Evolutionary conservation across 1,140 invertebrate genomes (phyloP).

Genomic region (Leptinotarsa undecemlineata): DNA sequence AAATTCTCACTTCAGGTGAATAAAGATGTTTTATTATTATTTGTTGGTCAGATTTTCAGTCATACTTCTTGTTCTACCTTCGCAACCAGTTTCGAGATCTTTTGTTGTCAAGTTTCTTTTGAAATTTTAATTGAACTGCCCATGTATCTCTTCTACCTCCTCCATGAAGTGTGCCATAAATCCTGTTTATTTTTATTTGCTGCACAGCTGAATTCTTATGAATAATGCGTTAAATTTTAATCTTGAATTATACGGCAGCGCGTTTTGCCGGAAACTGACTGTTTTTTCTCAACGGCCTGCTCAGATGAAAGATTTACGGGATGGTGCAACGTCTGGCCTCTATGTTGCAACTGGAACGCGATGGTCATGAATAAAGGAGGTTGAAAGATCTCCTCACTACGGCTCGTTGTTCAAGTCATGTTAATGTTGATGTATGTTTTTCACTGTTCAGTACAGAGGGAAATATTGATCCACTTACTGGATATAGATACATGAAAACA

Average conservation of each 20-base stretch:
- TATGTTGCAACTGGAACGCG: not conserved
- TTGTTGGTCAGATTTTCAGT: too few species aligned
- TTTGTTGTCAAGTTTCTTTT: not conserved
- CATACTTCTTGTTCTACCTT: too few species aligned
- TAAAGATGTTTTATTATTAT: too few species aligned
- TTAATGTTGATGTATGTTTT: too few species aligned
- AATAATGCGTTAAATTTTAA: slow-evolving; percentile 6
- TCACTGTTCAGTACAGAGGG: too few species aligned
- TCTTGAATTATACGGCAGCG: not conserved
- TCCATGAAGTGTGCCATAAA: not conserved
- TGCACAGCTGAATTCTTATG: not conserved
- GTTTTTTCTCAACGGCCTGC: not conserved
- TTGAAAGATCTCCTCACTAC: too few species aligned
- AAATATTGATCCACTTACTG: too few species aligned
- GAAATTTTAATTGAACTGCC: not conserved
- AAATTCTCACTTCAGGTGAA: too few species aligned
- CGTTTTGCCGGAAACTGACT: not conserved
- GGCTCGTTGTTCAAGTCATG: too few species aligned
- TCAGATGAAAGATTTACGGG: not conserved
- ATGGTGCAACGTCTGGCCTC: not conserved
- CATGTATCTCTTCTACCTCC: not conserved
- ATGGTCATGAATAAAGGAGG: not conserved
- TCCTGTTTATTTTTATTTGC: not conserved
- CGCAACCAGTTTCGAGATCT: too few species aligned
- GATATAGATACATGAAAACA: too few species aligned